A percentile compares a stretch with the other conserved stretches of the same genome.
phyloP scores from a whole-genome alignment of 2,888 invertebrate genomes.

The Saturnia pavonia region DNA sequence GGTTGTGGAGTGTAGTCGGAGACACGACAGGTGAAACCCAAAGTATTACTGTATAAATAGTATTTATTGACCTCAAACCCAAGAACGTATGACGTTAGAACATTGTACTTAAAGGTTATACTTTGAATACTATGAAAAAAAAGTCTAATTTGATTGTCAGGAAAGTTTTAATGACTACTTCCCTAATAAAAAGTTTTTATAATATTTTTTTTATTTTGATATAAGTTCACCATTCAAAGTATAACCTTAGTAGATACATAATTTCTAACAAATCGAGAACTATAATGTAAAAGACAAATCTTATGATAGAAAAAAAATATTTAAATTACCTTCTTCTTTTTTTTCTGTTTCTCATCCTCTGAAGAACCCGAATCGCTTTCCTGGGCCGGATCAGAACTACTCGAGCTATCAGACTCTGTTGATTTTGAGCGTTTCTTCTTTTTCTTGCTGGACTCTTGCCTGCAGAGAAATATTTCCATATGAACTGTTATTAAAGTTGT shows the following conservation, averaged over 20 bases:
- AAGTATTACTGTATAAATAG: not conserved
- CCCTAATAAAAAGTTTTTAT: not conserved
- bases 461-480: conserved; percentile 34
- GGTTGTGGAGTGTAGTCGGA: conserved; percentile 31
- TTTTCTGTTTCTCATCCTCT: conserved; percentile 64
- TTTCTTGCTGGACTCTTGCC: conserved; percentile 74
- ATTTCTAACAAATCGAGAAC: conserved; percentile 11
- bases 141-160: not conserved
- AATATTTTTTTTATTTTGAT: not conserved
- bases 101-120: conserved; percentile 55
- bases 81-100: conserved; percentile 46
- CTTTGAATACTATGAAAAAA: conserved; percentile 30
- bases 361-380: conserved; percentile 61
- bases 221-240: not conserved
- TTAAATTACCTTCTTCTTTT: conserved; percentile 73
- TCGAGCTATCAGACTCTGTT: conserved; percentile 75
- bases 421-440: conserved; percentile 83
- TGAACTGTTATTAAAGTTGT: not conserved
- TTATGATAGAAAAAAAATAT: conserved; percentile 6
- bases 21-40: conserved; percentile 26
- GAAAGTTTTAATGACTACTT: not conserved
- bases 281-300: conserved; percentile 26
- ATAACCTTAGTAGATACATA: not conserved
- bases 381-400: conserved; percentile 66
- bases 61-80: conserved; percentile 38